Conservation (phyloP, 30 jellyfish, hydroid and myxozoan species). For the Pelagia noctiluca region DNA sequence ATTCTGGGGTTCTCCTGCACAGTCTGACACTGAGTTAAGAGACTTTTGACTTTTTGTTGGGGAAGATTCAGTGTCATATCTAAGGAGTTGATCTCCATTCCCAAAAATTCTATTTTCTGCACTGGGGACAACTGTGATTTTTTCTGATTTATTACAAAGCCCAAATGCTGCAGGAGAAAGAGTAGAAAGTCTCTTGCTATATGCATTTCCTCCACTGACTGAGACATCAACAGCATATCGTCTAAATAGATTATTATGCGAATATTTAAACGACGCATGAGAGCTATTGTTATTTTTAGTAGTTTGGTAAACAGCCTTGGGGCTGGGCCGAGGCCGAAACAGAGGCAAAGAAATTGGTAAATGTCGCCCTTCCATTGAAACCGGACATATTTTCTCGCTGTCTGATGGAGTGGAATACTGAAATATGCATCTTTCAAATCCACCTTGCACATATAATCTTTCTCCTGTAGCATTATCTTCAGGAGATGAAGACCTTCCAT, state of each 20-base stretch:
- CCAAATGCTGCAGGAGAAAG: too few species aligned
- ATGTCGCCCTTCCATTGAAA: conserved; percentile 32
- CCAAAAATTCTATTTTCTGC: conserved; percentile 35
- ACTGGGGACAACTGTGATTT: conserved; percentile 12
- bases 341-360: conserved; percentile 31
- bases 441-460: conserved; percentile 29
- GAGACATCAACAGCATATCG: background rate
- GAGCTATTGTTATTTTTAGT: background rate
- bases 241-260: conserved; percentile 6
- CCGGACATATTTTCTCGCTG: conserved; percentile 11
- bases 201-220: background rate
- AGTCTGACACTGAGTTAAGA: conserved; percentile 14
- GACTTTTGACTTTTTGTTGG: background rate
- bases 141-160: conserved; percentile 2
- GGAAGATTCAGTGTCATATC: conserved; percentile 26
- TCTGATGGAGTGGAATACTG: conserved; percentile 30
- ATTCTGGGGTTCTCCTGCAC: background rate
- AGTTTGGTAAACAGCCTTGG: conserved; percentile 48
- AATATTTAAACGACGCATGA: background rate
- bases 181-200: conserved; percentile 18
- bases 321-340: conserved; percentile 60
- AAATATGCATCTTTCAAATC: conserved; percentile 36
- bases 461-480: conserved; percentile 42
- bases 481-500: conserved; percentile 36
- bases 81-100: conserved; percentile 36